A percentile compares a stretch with the other conserved stretches of the same genome.
phyloP scores from a whole-genome alignment of 2,113 vertebrate genomes.

The Cichladusa arquata region DNA sequence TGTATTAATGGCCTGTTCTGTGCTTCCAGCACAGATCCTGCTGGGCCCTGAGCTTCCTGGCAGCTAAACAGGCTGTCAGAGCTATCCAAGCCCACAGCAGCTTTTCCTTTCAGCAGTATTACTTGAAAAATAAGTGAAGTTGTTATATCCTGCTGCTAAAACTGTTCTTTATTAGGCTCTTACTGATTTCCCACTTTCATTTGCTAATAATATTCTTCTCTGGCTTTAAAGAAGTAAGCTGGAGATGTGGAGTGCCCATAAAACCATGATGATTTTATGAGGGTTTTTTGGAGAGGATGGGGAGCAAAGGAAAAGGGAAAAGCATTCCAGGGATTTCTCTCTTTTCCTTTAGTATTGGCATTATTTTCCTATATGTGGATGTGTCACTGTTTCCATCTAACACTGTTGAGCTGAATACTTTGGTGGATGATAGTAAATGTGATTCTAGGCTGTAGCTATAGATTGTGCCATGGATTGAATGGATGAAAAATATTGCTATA shows the following conservation, averaged over 20 bases:
- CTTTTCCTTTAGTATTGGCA: neutral
- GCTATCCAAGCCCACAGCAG: neutral
- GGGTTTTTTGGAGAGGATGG: accelerated
- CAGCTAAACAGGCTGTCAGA: neutral
- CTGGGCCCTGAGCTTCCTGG: neutral
- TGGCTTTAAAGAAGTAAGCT: neutral
- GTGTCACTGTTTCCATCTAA: neutral
- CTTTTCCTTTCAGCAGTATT: neutral
- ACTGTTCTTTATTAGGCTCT: neutral
- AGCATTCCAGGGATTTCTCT: neutral
- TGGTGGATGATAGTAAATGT: neutral
- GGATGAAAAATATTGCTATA: neutral
- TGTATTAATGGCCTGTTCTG: neutral
- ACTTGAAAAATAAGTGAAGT: neutral
- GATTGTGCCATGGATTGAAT: neutral
- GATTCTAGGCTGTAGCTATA: neutral
- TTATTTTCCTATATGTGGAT: neutral
- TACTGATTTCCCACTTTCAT: neutral
- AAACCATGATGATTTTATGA: neutral
- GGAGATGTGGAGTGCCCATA: neutral
- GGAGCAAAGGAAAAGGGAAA: neutral
- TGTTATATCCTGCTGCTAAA: neutral
- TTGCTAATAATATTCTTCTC: neutral
- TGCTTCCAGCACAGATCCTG: neutral
- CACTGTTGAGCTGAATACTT: neutral